phyloP scores from a whole-genome alignment of 2,888 invertebrate species.

The Encarsia formosa region DNA sequence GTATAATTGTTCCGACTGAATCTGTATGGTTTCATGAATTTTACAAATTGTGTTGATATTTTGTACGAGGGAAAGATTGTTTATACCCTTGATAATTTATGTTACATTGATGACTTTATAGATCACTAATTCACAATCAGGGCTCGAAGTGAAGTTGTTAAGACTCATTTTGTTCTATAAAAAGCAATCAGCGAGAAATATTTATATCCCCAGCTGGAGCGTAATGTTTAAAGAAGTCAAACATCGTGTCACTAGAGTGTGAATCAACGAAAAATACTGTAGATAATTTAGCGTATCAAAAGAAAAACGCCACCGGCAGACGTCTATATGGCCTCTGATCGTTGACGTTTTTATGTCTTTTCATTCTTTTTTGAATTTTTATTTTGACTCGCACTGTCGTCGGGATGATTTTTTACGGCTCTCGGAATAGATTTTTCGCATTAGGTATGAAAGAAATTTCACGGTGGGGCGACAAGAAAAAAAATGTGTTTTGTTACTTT shows the following conservation, averaged over 20 bases:
- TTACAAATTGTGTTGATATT: too few species aligned
- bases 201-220: conserved; percentile 8
- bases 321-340: conserved; percentile 33
- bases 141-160: too few species aligned
- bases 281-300: conserved; percentile 16
- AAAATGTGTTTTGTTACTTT: too few species aligned
- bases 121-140: too few species aligned
- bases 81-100: too few species aligned
- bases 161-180: too few species aligned
- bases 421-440: conserved; percentile 4
- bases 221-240: conserved; percentile 16
- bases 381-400: conserved; percentile 9
- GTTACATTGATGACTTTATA: too few species aligned
- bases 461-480: too few species aligned
- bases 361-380: conserved; percentile 24
- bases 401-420: conserved; percentile 3
- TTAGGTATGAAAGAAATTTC: background rate
- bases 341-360: conserved; percentile 37
- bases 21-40: too few species aligned
- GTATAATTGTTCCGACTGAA: too few species aligned
- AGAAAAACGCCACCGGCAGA: conserved; percentile 5
- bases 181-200: too few species aligned
- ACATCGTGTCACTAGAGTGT: conserved; percentile 13
- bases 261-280: conserved; percentile 3
- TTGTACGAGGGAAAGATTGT: too few species aligned